A percentile compares a stretch with the other conserved stretches of the same genome.
Conservation (phyloP, 2,888 invertebrate genomes). For the Eristalinus sepulchralis region DNA sequence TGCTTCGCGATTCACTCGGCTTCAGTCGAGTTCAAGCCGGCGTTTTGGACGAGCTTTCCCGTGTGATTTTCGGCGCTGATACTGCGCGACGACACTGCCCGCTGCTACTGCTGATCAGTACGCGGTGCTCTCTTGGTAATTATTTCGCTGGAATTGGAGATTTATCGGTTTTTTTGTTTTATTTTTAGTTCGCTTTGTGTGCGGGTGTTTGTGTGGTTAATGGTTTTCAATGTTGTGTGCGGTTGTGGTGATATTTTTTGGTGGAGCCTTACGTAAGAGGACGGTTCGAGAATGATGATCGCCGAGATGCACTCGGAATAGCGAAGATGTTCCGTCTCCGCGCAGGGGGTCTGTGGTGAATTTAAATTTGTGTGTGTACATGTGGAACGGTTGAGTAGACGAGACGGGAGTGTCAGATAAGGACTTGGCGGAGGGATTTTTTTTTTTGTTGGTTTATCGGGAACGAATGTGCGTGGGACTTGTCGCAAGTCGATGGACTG, state of each 20-base stretch:
- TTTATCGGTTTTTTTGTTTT: not conserved
- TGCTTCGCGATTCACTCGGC: conserved; percentile 1
- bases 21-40: conserved; percentile 43
- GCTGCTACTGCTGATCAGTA: not conserved
- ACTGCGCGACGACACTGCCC: not conserved
- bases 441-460: not conserved
- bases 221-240: not conserved
- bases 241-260: not conserved
- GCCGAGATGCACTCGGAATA: not conserved
- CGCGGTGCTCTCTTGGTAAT: conserved; percentile 4
- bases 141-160: conserved; percentile 2
- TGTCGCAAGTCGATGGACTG: not conserved
- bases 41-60: not conserved
- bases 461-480: not conserved
- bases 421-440: not conserved
- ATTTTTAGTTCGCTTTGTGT: not conserved
- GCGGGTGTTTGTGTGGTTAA: not conserved
- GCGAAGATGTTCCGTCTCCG: not conserved
- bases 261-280: conserved; percentile 4
- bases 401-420: not conserved
- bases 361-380: not conserved
- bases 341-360: not conserved
- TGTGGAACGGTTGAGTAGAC: not conserved
- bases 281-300: not conserved
- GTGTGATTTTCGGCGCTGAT: not conserved